Conservation (phyloP, 2,113 vertebrate species). For the Gila orcuttii region DNA sequence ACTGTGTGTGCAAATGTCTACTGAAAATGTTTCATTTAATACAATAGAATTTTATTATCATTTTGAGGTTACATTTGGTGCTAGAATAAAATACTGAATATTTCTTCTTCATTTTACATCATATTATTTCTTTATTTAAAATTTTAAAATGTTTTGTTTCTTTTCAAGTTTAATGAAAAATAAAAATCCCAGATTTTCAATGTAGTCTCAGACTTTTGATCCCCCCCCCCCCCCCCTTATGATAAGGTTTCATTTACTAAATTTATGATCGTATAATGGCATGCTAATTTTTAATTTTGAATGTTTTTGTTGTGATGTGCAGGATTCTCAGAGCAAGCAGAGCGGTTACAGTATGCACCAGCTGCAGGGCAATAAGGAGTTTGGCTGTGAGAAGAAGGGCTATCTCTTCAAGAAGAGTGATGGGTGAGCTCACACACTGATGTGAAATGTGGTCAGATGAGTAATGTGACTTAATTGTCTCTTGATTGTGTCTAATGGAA, state of each 20-base stretch:
- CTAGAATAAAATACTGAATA: background rate
- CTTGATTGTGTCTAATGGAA: background rate
- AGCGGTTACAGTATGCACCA: conserved; percentile 90
- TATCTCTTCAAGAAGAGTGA: conserved; percentile 87
- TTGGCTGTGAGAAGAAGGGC: conserved; percentile 87
- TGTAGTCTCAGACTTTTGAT: background rate
- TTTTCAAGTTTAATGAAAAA: background rate
- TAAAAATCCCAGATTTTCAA: background rate
- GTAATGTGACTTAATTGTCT: conserved; percentile 7
- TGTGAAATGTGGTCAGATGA: background rate
- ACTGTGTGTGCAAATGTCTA: background rate
- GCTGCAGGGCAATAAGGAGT: conserved; percentile 88
- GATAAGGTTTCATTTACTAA: background rate
- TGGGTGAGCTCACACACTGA: conserved; percentile 73
- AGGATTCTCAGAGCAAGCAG: conserved; percentile 91
- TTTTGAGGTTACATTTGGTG: background rate
- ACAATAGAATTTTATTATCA: background rate
- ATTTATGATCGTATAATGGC: background rate
- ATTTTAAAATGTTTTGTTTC: background rate
- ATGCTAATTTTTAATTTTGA: background rate
- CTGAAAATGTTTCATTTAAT: background rate
- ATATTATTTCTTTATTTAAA: background rate
- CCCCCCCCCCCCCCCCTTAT: background rate
- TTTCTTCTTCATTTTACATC: background rate
- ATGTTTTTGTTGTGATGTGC: conserved; percentile 17